Base-by-base conservation (phyloP, 2,113 vertebrate genomes). In the Phoxinus phoxinus region DNA sequence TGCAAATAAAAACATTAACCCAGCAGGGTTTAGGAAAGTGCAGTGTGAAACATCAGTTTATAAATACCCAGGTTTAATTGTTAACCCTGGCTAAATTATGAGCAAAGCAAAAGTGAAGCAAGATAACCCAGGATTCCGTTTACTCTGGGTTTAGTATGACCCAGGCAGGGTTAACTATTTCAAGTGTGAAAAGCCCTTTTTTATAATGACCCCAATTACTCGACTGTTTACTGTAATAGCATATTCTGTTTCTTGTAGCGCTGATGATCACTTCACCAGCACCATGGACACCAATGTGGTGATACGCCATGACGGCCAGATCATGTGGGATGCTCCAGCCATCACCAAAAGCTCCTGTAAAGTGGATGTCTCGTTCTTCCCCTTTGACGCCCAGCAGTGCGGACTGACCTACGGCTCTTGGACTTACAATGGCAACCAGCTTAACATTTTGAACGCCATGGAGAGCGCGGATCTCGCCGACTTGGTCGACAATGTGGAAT, bases 321-420 rank as follows among this genome's bases (percentile, higher is more conserved):
- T 97, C 81, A 93, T 91, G 91, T 98, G 97, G 97, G 97, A 97
- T 83, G 94, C 96, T 0, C 97, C 97, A 0, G 96, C 96, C 78
- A 98, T 98, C 93, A 97, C 96, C 79, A 97, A 96, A 91, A 98
- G 96, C 91, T 97, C 97, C 69, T 98, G 97, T 94, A 96, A 94
- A 69, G 96, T 98, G 88, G 97, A 98, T 2, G 96, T 98, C 86
- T 96, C 97, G 1, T 97, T 95, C 90, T 98, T 98, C 89, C 97
- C 97, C 13, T 98, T 98, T 0, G 97, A 98, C 0, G 88, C 94
- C 1, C 97, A 98, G 94, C 95, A 88, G 61, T 98, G 97, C 86
- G 92, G 86, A 84, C 95, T 98, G 90, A 97, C 96, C 25, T 98
- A 97, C 0, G 97, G 97, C 85, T 98, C 97, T n/a, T 98, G 97